A percentile compares a stretch with the other conserved stretches of the same genome.
These are phyloP conservation scores for Perizoma affinitatum DNA, from an alignment of 2,888 invertebrate species.

Conservation along the genomic window DNA sequence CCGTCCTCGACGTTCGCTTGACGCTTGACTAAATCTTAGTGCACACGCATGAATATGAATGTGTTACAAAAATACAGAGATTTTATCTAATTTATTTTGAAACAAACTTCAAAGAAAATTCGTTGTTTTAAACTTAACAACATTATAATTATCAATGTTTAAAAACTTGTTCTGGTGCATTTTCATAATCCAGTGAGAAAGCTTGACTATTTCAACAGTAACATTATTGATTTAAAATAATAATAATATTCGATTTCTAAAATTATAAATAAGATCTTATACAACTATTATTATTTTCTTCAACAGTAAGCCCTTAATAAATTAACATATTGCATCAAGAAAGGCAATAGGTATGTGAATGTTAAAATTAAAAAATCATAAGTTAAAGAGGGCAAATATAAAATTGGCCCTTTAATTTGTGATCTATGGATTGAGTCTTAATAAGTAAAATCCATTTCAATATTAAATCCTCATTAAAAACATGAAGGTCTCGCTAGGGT, in stretches of 20 bases:
- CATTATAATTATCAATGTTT: conserved; percentile 4
- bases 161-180: neutral
- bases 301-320: conserved; percentile 6
- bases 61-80: conserved; percentile 33
- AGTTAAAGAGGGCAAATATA: neutral
- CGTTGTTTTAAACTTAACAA: conserved; percentile 6
- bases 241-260: conserved; percentile 32
- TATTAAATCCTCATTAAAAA: too few relatives aligned
- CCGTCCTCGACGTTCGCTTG: too few relatives aligned
- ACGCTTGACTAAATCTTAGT: too few relatives aligned
- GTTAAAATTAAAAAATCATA: conserved; percentile 1
- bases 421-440: conserved; percentile 3
- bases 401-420: conserved; percentile 2
- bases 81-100: conserved; percentile 1
- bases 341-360: neutral
- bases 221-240: conserved; percentile 26
- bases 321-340: conserved; percentile 1
- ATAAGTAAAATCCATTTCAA: too few relatives aligned
- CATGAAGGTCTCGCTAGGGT: too few relatives aligned
- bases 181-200: neutral
- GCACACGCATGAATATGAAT: neutral
- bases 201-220: conserved; percentile 13
- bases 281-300: conserved; percentile 1
- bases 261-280: conserved; percentile 28
- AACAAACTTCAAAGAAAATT: conserved; percentile 10